Evolutionary conservation across 2,888 invertebrate genomes (phyloP), one percentile per base, ranked within the genome.

Genomic region (Lycaena phlaeas): DNA sequence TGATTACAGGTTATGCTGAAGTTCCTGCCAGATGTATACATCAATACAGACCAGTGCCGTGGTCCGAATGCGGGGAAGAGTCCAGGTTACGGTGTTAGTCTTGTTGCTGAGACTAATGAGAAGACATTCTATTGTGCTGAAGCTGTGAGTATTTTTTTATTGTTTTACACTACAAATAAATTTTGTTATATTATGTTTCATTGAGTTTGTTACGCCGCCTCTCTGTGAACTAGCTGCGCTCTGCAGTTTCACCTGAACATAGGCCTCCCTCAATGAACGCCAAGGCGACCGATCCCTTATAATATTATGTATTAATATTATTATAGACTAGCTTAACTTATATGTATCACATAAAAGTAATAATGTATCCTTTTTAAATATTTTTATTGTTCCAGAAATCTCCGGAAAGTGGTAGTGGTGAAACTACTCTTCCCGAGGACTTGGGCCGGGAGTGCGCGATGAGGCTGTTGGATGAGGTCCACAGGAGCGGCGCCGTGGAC

Each of bases 1-100:
- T 44, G 3, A 37, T 48, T 48, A 0, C 57, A 85, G 65, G 88
- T 95, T 4, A 88, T 98, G 72, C 84, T 97, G 2, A 92, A 96
- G 45, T 97, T 95, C 67, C 71, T 99, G 9, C 95, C 97, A 0
- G 98, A 99, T 68, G 92, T 99, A 41, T 99, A 95, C 65, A 95
- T 99, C 50, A 92, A 94, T 59, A 94, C 95, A 0, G 98, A 99
- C 77, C 96, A 96, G 66, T 89, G 92, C 52, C 92, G 92, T 61
- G 97, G 97, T 1, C 88, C 91, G 42, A 89, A 92, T 51, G 92
- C 96, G 3, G 98, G 98, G 46, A 95, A 93, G 68, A 93, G 94
- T 51, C 93, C 95, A 1, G 94, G 97, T 0, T 99, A 93, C 76
- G 98, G 98, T 0, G 85, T 98, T 44, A 93, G 92, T 57, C 77